Conservation (phyloP, 2,113 vertebrate genomes). For the Channa argus region DNA sequence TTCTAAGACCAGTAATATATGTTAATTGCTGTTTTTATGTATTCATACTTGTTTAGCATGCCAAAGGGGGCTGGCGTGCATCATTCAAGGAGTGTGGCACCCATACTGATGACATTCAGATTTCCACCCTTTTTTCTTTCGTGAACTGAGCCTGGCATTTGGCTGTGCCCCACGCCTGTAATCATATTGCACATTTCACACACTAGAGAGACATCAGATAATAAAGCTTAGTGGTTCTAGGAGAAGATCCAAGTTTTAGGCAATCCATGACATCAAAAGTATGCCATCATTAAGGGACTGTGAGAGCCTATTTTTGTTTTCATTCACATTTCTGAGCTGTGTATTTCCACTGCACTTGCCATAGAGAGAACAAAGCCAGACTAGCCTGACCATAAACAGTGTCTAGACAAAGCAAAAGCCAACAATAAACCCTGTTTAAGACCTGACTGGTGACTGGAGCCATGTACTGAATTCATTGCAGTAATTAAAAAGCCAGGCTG, state of each 20-base stretch:
- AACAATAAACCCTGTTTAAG: slow-evolving; percentile 54
- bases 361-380: slow-evolving; percentile 24
- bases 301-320: background rate
- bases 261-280: slow-evolving; percentile 14
- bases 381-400: slow-evolving; percentile 17
- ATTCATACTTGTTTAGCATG: slow-evolving; percentile 14
- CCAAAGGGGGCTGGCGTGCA: slow-evolving; percentile 14
- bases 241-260: slow-evolving; percentile 2
- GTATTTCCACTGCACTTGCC: background rate
- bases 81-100: slow-evolving; percentile 47
- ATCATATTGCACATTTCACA: slow-evolving; percentile 20
- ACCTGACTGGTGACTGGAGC: slow-evolving; percentile 51
- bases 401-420: slow-evolving; percentile 50
- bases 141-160: slow-evolving; percentile 20
- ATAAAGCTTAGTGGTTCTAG: slow-evolving; percentile 13
- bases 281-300: background rate
- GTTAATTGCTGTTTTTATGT: slow-evolving; percentile 54
- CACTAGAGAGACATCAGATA: background rate
- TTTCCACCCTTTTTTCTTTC: background rate
- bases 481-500: slow-evolving; percentile 78
- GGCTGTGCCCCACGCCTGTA: slow-evolving; percentile 19
- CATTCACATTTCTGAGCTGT: background rate
- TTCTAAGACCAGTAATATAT: slow-evolving; percentile 46
- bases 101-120: slow-evolving; percentile 47
- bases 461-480: slow-evolving; percentile 73